Evolutionary conservation across 2,888 invertebrate genomes (phyloP), one percentile per base, ranked within the genome.

Genomic region (Harpagoxenus sublaevis): DNA sequence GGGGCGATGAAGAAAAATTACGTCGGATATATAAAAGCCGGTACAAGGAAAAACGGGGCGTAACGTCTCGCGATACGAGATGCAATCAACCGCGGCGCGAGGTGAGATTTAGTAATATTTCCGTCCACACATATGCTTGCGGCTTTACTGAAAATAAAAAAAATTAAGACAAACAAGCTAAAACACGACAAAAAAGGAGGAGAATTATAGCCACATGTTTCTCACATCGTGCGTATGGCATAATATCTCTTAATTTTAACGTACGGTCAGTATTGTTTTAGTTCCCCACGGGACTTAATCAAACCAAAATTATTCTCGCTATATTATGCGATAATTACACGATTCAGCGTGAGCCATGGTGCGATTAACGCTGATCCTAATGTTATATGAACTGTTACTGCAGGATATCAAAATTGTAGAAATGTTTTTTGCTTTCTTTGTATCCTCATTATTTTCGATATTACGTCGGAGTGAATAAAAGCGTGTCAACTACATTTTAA

Each of bases 81-180:
- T 12, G 45, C 48, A 45, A 84, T 71, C 70, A 53, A 23, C 35
- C 39, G 68, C 28, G 78, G n/a, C 53, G 55, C 45, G n/a, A 70
- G 28, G 60, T 35, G 62, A 70, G 70, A 84, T 77, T 84, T 48
- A 45, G 35, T 65, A 45, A 63, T 45, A 66, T 75, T 65, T 65
- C 45, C 45, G n/a, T 18, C 31, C 12, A 31, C 28, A 42, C 18
- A 1, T 23, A 28, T 66, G 53, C 42, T 9, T 45, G 65, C 4
- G 42, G 12, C n/a, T 66, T 78, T 42, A 42, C 23, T 10, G n/a
- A 18, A 15, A 60, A 39, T 5, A 23, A 9, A 55, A 8, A 70
- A 60, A 23, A 48, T 45, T n/a, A 31, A 60, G n/a, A 6, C 28
- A 4, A 45, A 35, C n/a, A 28, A 60, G 35, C 55, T 23, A 42